Evolutionary conservation across 2,888 invertebrate species (phyloP), one percentile per base, ranked within the genome.

Genomic region (Trichacis sp.): DNA sequence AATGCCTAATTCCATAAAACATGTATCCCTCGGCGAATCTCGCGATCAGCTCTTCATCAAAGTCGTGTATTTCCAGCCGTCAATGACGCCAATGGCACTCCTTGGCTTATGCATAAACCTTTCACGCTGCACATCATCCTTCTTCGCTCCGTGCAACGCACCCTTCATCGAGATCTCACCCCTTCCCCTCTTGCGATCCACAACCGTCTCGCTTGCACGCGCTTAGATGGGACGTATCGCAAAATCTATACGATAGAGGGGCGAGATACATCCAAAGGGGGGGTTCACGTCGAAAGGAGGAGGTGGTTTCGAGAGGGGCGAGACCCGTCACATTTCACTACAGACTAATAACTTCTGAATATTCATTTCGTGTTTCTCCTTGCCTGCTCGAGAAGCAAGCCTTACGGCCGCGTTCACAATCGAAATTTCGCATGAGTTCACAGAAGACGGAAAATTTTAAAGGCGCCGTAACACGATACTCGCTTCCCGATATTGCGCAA

Each of bases 331-430:
- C 83, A 84, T 84, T 83, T 83, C 82, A 83, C 82, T 82, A 79
- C 81, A 82, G 83, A 83, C 84, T 83, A 84, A 83, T 84, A 83
- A 83, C 83, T 83, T 83, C 81, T 84, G 83, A 84, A 83, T 84
- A 84, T 83, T 84, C 84, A 84, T 84, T 83, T 84, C 83, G 80
- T 80, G 84, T 83, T 83, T 81, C 83, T 82, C 79, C 80, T 81
- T 80, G 81, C 78, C 80, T 80, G 77, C 78, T 77, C 73, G 78
- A 73, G 72, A 78, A 81, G 80, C 81, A 81, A 77, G 75, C 74
- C 72, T 71, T 80, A 79, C 83, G 79, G 83, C 83, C 77, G 75
- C 80, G 71, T 75, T 77, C 81, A 80, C 80, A 81, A 65, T 67
- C 68, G 62, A 64, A 67, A 67, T 53, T 67, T 64, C 67, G 63